Conservation (phyloP, 2,113 vertebrate genomes). For the Spea multiplicata region DNA sequence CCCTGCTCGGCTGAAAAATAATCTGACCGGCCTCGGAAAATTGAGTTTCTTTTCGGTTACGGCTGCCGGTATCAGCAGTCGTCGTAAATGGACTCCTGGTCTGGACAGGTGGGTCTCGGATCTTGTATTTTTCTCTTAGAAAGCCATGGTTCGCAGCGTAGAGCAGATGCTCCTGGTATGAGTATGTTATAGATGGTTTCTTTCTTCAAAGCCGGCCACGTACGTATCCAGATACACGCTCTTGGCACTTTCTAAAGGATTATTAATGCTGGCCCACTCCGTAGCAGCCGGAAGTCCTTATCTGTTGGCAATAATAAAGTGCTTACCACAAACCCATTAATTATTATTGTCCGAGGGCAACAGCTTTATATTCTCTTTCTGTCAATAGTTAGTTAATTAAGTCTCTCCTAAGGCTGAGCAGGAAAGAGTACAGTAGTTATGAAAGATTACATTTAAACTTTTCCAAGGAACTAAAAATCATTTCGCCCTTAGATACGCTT, state of each 20-base stretch:
- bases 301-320: slow-evolving; percentile 42
- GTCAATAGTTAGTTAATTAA: slow-evolving; percentile 41
- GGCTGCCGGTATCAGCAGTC: no score
- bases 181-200: not conserved
- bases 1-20: no score
- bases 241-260: slow-evolving; percentile 27
- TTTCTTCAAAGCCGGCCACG: not conserved
- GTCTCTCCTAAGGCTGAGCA: slow-evolving; percentile 28
- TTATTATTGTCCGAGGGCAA: slow-evolving; percentile 26
- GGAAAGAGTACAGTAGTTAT: slow-evolving; percentile 19
- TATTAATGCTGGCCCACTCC: slow-evolving; percentile 29
- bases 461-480: slow-evolving; percentile 5
- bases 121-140: no score
- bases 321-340: slow-evolving; percentile 31
- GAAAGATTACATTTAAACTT: slow-evolving; percentile 19
- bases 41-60: no score
- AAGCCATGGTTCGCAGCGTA: no score
- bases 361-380: slow-evolving; percentile 26
- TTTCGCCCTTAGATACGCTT: slow-evolving; percentile 26
- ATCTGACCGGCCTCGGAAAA: no score
- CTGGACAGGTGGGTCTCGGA: no score
- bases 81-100: no score
- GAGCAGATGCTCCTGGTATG: no score
- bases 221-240: slow-evolving; percentile 36
- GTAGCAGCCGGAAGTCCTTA: slow-evolving; percentile 40